phyloP scores from a whole-genome alignment of 2,113 vertebrate genomes.

The Tetraodon nigroviridis region DNA sequence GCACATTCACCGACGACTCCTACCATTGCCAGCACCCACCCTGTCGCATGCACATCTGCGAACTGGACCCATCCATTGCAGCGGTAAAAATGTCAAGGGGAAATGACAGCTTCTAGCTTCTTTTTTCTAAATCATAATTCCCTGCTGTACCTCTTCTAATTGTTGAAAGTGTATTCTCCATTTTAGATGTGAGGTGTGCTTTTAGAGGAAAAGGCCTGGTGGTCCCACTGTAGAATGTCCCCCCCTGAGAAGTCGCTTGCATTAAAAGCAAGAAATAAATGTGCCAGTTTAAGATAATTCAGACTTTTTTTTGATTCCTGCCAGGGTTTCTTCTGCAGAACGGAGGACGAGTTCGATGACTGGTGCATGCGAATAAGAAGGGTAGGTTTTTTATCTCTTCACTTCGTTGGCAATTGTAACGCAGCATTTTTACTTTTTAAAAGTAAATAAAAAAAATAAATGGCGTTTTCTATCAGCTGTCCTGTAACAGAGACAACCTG shows the following conservation, averaged over 20 bases:
- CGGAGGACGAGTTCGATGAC: constrained; percentile 90
- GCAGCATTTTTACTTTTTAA: too few relatives aligned
- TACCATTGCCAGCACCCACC: constrained; percentile 98
- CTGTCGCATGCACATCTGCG: constrained; percentile 92
- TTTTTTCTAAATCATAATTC: too few relatives aligned
- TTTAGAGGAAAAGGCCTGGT: too few relatives aligned
- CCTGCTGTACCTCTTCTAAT: too few relatives aligned
- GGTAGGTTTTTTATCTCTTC: constrained; percentile 68
- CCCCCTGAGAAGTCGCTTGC: too few relatives aligned
- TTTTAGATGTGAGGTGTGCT: too few relatives aligned
- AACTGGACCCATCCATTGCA: constrained; percentile 95
- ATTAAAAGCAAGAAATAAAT: too few relatives aligned
- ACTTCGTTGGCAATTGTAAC: not conserved
- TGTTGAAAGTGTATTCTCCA: too few relatives aligned
- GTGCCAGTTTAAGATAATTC: too few relatives aligned
- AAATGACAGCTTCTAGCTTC: not conserved
- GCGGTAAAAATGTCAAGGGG: constrained; percentile 73
- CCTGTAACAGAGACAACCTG: constrained; percentile 82
- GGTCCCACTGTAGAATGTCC: too few relatives aligned
- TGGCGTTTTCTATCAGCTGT: constrained; percentile 71
- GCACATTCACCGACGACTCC: constrained; percentile 82
- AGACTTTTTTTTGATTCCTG: constrained; percentile 7
- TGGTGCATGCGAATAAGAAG: constrained; percentile 93
- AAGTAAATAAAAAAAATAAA: too few relatives aligned
- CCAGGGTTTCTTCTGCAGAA: constrained; percentile 95